Evolutionary conservation across 2,888 invertebrate genomes (phyloP), one percentile per base, ranked within the genome.

Genomic region (Hypolimnas misippus): DNA sequence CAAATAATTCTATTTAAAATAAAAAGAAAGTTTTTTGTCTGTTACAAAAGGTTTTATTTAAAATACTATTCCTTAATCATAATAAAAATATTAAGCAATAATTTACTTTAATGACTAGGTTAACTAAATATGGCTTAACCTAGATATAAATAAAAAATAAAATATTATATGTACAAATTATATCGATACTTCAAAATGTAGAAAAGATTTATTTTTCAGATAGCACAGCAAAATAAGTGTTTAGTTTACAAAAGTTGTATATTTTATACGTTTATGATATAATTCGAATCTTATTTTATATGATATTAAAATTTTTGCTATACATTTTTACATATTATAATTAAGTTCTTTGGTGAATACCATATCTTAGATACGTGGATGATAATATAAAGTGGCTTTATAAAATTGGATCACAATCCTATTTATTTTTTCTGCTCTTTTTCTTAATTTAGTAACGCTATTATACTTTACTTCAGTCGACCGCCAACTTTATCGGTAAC

Each of bases 181-280:
- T 44, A 16, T 17, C 17, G 7, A 2, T 14, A 42, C 10, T 16
- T 42, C 8, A 10, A 44, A 12, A 19, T 10, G 3, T 21, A 25
- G 25, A 25, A 25, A 25, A 25, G 25, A 38, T 38, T 38, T n/a
- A n/a, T 38, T n/a, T 38, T 38, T n/a, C 2, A 38, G n/a, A n/a
- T 1, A 38, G n/a, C n/a, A n/a, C n/a, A 12, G 35, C n/a, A 12
- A 2, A 1, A 33, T 4, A 1, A 8, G 8, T 33, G 2, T 33
- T 33, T 33, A 6, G 1, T 10, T 12, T 51, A 54, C 53, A 46
- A 51, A 19, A 38, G 29, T 33, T 10, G 16, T 29, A 19, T 12
- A 17, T 17, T 53, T 6, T 35, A 31, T 31, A 46, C 44, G 12
- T 38, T 57, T 46, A 42, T 52, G 25, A 52, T 52, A 52, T 33